These are phyloP conservation scores for Drosophila burlai DNA, from an alignment of 1,140 invertebrate species.

Conservation along the genomic window DNA sequence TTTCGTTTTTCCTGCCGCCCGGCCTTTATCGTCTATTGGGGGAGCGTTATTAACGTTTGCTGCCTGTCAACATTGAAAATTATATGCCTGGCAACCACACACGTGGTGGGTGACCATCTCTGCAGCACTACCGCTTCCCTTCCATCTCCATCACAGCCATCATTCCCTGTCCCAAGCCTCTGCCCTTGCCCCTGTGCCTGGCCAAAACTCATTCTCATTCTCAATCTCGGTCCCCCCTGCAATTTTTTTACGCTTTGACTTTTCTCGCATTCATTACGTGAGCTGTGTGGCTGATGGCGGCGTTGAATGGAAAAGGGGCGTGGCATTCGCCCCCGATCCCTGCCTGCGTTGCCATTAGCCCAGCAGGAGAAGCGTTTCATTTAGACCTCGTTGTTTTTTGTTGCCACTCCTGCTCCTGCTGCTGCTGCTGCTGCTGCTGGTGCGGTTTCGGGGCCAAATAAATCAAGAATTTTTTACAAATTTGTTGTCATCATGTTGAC, in stretches of 20 bases:
- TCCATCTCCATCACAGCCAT: background rate
- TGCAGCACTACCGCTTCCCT: background rate
- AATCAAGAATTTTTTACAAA: conserved; percentile 84
- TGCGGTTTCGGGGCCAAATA: conserved; percentile 61
- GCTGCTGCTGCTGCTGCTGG: background rate
- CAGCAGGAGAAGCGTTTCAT: conserved; percentile 66
- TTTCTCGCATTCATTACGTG: conserved; percentile 77
- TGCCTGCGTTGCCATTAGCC: conserved; percentile 60
- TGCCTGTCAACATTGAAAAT: conserved; percentile 79
- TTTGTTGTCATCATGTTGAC: conserved; percentile 83
- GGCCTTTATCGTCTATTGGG: conserved; percentile 70
- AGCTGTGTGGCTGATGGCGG: conserved; percentile 68
- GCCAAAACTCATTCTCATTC: conserved; percentile 16
- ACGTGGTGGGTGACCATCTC: conserved; percentile 17
- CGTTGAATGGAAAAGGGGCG: conserved; percentile 46
- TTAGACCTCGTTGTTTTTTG: conserved; percentile 63
- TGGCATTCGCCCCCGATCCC: conserved; percentile 12
- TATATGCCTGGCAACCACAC: conserved; percentile 64
- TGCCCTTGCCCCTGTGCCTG: background rate
- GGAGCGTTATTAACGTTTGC: conserved; percentile 81
- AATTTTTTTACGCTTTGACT: conserved; percentile 73
- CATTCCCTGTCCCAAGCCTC: background rate
- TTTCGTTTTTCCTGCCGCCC: conserved; percentile 46
- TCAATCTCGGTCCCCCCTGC: conserved; percentile 43
- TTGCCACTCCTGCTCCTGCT: conserved; percentile 26